Evolutionary conservation across 2,113 vertebrate species (phyloP), one percentile per base, ranked within the genome.

Genomic region (Artemisiospiza belli): DNA sequence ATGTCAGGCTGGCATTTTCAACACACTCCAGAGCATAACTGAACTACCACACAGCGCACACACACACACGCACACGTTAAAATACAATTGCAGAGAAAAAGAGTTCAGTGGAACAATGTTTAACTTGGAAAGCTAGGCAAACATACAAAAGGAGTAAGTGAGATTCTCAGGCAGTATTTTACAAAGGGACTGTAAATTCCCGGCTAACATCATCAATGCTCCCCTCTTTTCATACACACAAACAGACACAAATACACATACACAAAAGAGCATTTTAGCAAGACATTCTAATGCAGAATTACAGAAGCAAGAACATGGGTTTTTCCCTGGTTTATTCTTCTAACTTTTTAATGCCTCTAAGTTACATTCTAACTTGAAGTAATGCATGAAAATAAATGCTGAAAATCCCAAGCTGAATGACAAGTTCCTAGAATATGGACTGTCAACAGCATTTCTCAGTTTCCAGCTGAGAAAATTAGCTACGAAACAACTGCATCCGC

Each of bases 1-100:
- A 97, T 95, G 93, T 95, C 97, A 97, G 94, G 86, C 83, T 96
- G 96, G 90, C 94, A 96, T 95, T 97, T 97, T 88, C 92, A 97
- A 94, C 96, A 96, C 97, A 96, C 95, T 97, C 94, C 86, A 86
- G 94, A 97, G 96, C 84, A 90, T 82, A 91, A 90, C 95, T 92
- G 94, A 81, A 88, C 95, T 90, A 95, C 94, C 95, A 96, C 91
- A 77, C 93, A 96, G 85, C 41, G 31, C 75, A 21, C 49, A 55
- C 74, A 93, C 75, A 92, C 2, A 6, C 0, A 90, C 77, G 87
- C 2, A n/a, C 8, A 2, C 0, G 35, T 51, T 89, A 87, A 94
- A 94, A 93, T n/a, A 92, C 89, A 76, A 54, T 19, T 25, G 47
- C 68, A 73, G 66, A 59, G 79, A 72, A 75, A 62, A 96, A 43